These are phyloP conservation scores for Sardina pilchardus DNA, from an alignment of 2,113 vertebrate genomes.

Conservation along the genomic window DNA sequence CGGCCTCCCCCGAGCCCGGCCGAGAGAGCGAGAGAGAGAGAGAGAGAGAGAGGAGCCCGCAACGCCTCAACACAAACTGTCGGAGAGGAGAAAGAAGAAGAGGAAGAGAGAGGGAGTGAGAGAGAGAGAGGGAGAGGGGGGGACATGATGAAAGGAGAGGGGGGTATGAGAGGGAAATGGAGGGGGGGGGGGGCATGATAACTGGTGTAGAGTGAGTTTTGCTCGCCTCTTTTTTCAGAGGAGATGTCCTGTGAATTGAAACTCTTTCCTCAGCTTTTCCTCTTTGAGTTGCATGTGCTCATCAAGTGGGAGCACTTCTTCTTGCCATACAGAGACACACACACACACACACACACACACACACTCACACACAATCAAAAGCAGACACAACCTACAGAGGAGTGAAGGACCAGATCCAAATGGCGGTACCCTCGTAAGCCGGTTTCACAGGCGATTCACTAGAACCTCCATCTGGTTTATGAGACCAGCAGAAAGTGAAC, in stretches of 20 bases:
- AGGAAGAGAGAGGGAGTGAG: constrained; percentile 13
- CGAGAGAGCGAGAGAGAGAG: not conserved
- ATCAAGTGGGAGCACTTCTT: not conserved
- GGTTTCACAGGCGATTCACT: not conserved
- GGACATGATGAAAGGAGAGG: constrained; percentile 24
- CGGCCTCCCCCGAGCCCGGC: constrained; percentile 5
- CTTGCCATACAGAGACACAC: not conserved
- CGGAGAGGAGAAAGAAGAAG: constrained; percentile 38
- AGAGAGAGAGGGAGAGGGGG: not conserved
- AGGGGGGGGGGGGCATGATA: not conserved
- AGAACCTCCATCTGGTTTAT: not conserved
- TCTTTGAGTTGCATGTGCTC: not conserved
- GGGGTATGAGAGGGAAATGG: constrained; percentile 26
- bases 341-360: not conserved
- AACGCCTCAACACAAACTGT: constrained; percentile 7
- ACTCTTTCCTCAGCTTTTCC: not conserved
- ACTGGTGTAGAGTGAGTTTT: not conserved
- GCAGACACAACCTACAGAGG: not conserved
- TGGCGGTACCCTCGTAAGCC: not conserved
- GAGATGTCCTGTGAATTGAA: not conserved
- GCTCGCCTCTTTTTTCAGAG: not conserved
- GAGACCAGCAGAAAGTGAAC: not conserved
- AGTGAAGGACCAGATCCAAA: not conserved
- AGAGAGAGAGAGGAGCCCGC: not conserved
- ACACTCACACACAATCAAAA: not conserved